Base-by-base conservation (phyloP, 2,113 vertebrate genomes). In the Pygoscelis adeliae region DNA sequence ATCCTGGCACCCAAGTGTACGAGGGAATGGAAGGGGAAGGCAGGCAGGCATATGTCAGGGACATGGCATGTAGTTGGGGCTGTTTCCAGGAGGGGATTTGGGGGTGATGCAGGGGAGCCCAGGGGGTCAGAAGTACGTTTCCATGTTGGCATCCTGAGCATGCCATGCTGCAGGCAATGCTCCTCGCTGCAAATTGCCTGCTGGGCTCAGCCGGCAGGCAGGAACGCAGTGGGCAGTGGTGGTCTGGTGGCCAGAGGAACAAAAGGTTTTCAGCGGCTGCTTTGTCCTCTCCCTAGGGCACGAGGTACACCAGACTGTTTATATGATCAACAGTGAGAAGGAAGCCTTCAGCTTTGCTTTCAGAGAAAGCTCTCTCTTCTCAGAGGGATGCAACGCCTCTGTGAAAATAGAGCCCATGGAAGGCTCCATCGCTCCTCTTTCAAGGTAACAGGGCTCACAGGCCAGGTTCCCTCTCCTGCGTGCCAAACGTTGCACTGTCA, bases 321-420 rank as follows among this genome's bases (percentile, higher is more conserved):
- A 96, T 50, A 82, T 99, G 84, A 98, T 99, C 93, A 99, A 99
- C 80, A 95, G 72, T 20, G 99, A 99, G 90, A 96, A 98, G 6
- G 95, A 98, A 32, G 72, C 97, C 4, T 98, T 99, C 85, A 63
- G 58, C 29, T 99, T 99, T 91, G 96, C 98, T 53, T 97, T 99
- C 79, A 91, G 97, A 74, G 96, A 98, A 50, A 82, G 90, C 32
- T 99, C 99, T 15, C 97, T 99, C 16, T 97, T 98, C 65, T 98
- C 98, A 8, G 98, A 99, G 50, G 98, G 98, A 12, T 98, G 98
- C 73, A 94, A 76, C 17, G 96, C 98, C 38, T 97, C 47, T 6
- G 78, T 99, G 80, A 40, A 77, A 12, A 11, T 99, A 34, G 91
- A 97, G 94, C 99, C 99, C 42, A 97, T 98, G 98, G 87, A 97